Percentiles rank a stretch among this genome's conserved stretches.
These are phyloP conservation scores for Omphaloscelis lunosa DNA, from an alignment of 2,888 invertebrate species.

Conservation along the genomic window DNA sequence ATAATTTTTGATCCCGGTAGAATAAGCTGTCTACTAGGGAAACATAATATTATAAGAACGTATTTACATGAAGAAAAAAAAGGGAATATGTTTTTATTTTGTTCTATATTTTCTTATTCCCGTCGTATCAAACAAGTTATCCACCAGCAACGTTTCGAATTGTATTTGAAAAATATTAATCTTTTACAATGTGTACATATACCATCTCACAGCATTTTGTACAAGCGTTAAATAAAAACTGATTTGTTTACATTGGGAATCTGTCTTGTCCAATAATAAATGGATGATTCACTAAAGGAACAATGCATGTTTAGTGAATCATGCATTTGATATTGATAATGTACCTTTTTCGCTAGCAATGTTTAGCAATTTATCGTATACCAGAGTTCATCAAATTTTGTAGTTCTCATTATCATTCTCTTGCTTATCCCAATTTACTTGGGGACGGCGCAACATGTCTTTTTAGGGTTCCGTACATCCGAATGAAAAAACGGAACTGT, in stretches of 20 bases:
- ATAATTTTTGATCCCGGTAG: constrained; percentile 38
- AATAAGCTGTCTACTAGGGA: constrained; percentile 15
- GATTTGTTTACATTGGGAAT: not conserved
- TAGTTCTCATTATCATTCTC: not conserved
- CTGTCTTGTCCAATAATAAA: not conserved
- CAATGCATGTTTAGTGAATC: not conserved
- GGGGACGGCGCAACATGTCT: no score
- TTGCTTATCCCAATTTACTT: no score
- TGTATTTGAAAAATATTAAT: not conserved
- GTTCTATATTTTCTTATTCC: not conserved
- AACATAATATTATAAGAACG: not conserved
- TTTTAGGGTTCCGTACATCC: no score
- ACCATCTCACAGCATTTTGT: not conserved
- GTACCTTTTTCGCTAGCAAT: not conserved
- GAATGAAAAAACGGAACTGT: no score
- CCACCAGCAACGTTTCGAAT: not conserved
- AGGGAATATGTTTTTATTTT: not conserved
- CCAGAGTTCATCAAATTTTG: not conserved
- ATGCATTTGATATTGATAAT: not conserved
- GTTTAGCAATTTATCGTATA: not conserved
- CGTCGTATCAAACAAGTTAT: not conserved
- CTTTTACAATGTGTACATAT: not conserved
- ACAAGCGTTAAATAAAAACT: not conserved
- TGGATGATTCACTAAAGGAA: not conserved
- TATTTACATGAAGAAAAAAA: not conserved